Conservation (phyloP, 1,140 invertebrate species). For the Harlomillsia oculata region DNA sequence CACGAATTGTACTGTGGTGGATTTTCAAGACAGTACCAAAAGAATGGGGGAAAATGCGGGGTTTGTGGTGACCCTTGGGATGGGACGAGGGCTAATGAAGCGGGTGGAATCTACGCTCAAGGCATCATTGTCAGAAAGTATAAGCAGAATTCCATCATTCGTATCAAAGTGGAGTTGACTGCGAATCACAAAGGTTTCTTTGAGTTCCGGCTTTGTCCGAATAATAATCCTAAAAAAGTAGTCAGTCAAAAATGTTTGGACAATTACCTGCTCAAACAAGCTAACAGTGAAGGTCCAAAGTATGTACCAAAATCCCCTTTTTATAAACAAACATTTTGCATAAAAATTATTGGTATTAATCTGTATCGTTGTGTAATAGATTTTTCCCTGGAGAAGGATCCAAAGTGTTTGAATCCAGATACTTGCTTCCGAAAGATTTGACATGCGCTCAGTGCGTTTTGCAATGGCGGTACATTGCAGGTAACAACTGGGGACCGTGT, state of each 20-base stretch:
- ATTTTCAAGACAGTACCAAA: slow-evolving; percentile 63
- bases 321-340: not conserved
- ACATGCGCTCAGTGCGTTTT: slow-evolving; percentile 67
- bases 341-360: no score
- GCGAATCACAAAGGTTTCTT: slow-evolving; percentile 64
- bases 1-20: slow-evolving; percentile 83
- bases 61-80: slow-evolving; percentile 69
- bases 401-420: slow-evolving; percentile 63
- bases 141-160: slow-evolving; percentile 53
- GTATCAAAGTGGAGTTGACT: slow-evolving; percentile 64
- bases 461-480: slow-evolving; percentile 53
- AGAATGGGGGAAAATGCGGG: slow-evolving; percentile 68
- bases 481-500: slow-evolving; percentile 34
- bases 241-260: slow-evolving; percentile 67
- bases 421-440: slow-evolving; percentile 54
- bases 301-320: slow-evolving; percentile 23
- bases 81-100: slow-evolving; percentile 65
- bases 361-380: slow-evolving; percentile 28
- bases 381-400: slow-evolving; percentile 69
- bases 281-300: slow-evolving; percentile 40
- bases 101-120: slow-evolving; percentile 65
- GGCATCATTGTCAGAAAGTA: slow-evolving; percentile 70
- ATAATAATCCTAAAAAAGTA: slow-evolving; percentile 42
- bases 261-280: slow-evolving; percentile 53
- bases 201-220: slow-evolving; percentile 73